Evolutionary conservation across 2,888 invertebrate genomes (phyloP).

Genomic region (Pseudococcus viburni): DNA sequence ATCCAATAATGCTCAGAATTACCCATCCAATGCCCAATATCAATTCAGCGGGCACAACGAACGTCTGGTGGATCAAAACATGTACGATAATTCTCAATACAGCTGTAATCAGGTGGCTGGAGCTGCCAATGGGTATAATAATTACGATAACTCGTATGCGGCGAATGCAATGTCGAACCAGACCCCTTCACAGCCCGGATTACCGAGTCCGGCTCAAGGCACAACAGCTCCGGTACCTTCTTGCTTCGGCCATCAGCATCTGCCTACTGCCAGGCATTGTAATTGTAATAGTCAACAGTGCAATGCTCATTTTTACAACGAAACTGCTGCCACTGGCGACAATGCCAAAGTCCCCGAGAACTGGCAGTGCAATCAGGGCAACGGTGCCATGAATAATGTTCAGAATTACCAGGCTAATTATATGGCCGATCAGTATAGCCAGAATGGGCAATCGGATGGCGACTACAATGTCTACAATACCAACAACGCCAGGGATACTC

Average conservation of each 20-base stretch:
- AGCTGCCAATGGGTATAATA: background rate
- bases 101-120: background rate
- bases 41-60: constrained; percentile 5
- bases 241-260: constrained; percentile 67
- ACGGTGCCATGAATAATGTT: constrained; percentile 13
- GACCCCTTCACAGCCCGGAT: constrained; percentile 61
- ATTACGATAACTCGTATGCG: background rate
- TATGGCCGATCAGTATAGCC: constrained; percentile 31
- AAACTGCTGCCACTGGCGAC: background rate
- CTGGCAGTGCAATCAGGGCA: constrained; percentile 26
- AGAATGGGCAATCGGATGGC: background rate
- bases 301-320: constrained; percentile 68
- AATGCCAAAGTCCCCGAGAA: constrained; percentile 29
- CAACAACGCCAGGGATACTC: constrained; percentile 39
- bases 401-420: constrained; percentile 48
- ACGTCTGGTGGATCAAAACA: background rate
- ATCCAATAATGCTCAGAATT: background rate
- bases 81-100: constrained; percentile 33
- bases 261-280: constrained; percentile 68
- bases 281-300: constrained; percentile 70
- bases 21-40: constrained; percentile 21
- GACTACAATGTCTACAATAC: constrained; percentile 14
- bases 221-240: constrained; percentile 69
- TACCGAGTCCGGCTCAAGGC: constrained; percentile 69
- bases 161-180: constrained; percentile 38